Evolutionary conservation across 2,113 vertebrate species (phyloP).

Genomic region (Megaptera novaeangliae): DNA sequence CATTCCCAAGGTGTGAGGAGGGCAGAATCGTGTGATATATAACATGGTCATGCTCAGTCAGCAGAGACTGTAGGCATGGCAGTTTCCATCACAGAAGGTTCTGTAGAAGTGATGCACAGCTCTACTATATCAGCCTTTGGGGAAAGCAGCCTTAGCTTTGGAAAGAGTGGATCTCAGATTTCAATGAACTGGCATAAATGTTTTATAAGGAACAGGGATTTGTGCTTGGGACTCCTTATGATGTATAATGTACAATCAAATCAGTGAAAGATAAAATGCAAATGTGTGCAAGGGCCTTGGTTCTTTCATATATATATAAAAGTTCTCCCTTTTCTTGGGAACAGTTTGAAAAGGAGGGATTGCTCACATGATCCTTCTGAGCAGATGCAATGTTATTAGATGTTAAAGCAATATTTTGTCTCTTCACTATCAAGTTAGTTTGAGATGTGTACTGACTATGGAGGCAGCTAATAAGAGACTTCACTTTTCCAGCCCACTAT

Average conservation of each 20-base stretch:
- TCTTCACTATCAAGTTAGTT: neutral
- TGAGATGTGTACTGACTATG: neutral
- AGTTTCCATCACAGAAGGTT: neutral
- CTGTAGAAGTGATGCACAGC: neutral
- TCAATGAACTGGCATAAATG: neutral
- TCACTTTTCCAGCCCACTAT: neutral
- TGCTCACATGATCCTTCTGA: neutral
- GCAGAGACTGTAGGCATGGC: neutral
- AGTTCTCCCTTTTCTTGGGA: neutral
- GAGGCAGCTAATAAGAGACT: neutral
- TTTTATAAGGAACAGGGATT: neutral
- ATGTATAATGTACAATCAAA: neutral
- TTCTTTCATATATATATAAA: neutral
- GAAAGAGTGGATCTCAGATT: neutral
- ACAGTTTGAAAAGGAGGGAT: neutral
- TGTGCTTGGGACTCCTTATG: neutral
- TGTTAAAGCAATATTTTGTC: neutral
- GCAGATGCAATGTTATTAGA: neutral
- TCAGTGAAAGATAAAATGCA: neutral
- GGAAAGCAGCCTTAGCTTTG: neutral
- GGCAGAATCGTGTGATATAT: neutral
- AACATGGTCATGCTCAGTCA: neutral
- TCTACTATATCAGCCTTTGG: neutral
- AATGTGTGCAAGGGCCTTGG: neutral
- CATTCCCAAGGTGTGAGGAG: neutral